phyloP scores from a whole-genome alignment of 1,140 invertebrate species.

The Melanaphis sacchari region DNA sequence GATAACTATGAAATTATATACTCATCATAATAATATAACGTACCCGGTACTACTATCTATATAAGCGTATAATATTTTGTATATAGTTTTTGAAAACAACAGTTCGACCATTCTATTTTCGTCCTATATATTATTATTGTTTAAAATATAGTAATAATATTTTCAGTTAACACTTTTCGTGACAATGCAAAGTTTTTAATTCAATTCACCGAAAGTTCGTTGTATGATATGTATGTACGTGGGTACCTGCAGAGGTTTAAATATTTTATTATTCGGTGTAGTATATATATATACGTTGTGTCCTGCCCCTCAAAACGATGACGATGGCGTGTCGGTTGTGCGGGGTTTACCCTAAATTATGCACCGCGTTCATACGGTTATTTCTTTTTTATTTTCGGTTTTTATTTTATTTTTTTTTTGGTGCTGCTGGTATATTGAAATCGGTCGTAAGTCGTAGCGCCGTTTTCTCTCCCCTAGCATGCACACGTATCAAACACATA shows the following conservation, averaged over 20 bases:
- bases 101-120: neutral
- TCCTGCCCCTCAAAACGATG: slow-evolving; percentile 46
- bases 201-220: slow-evolving; percentile 30
- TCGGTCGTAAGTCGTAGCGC: slow-evolving; percentile 12
- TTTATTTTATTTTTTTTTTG: slow-evolving; percentile 24
- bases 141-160: neutral
- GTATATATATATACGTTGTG: neutral
- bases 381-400: slow-evolving; percentile 39
- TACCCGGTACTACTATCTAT: neutral
- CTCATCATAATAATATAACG: neutral
- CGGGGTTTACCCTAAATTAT: slow-evolving; percentile 53
- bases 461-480: slow-evolving; percentile 24
- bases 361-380: slow-evolving; percentile 49
- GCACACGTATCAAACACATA: slow-evolving; percentile 13
- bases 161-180: slow-evolving; percentile 22
- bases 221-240: neutral
- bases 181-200: slow-evolving; percentile 26
- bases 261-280: slow-evolving; percentile 34
- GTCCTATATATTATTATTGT: neutral
- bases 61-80: neutral
- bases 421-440: slow-evolving; percentile 46
- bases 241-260: slow-evolving; percentile 42
- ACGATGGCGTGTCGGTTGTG: slow-evolving; percentile 36
- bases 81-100: neutral
- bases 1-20: slow-evolving; percentile 37